Base-by-base conservation (phyloP, 2,888 invertebrate species). In the Eutolmus rufibarbis region DNA sequence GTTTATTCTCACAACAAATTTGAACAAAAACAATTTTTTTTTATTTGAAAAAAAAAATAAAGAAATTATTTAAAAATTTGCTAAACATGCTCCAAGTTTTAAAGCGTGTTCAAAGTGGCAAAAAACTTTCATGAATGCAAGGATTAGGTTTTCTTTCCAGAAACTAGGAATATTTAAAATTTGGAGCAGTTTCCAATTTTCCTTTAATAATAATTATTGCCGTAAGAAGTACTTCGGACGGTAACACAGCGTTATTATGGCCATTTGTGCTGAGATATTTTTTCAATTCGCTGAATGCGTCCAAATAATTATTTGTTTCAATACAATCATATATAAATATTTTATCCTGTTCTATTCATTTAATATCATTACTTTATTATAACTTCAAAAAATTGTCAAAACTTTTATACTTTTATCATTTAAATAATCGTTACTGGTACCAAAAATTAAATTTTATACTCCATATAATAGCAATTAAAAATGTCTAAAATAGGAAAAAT, bases 1-100 rank as follows among this genome's bases (percentile, higher is more conserved):
- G 93, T 94, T 86, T 86, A 86, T 88, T 86, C 86, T 86, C 87
- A 89, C 88, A 78, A 87, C 87, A 88, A 89, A 89, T 88, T 23
- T 66, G 19, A 87, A 87, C 76, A 74, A 74, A 76, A 56, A 82
- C 12, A 51, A 57, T 34, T 31, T 56, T 19, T 51, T 2, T 14
- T 46, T 40, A 31, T 34, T 14, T 34, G 12, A 9, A 19, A 66
- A 66, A 12, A 85, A 37, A 85, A 74, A 43, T 66, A 85, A 56
- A 56, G 16, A 40, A 57, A 66, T 56, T 74, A 85, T 34, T 16
- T 74, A 31, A 74, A 74, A 74, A 74, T 40, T 46, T 78, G n/a
- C 78, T 78, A 82, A 82, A 82, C 82, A 82, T 82, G 66, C 82
- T 82, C 82, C 82, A 82, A 82, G 37, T 82, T 82, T 82, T 82